Conservation (phyloP, 2,888 invertebrate species). For the Leptopilina drosophilae region DNA sequence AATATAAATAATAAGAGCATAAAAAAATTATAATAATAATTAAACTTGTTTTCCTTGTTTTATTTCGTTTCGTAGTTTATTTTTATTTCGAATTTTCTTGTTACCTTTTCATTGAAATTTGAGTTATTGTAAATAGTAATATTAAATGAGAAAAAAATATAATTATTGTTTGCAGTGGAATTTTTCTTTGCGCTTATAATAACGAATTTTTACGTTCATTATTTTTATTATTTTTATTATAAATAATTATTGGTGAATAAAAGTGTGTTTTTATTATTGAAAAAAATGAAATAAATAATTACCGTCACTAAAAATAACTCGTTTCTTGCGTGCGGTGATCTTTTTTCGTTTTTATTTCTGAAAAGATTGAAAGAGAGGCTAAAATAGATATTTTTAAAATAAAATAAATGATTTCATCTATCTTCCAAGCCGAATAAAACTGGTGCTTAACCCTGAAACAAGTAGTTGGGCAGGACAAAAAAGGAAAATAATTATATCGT, state of each 20-base stretch:
- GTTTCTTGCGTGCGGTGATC: constrained; percentile 14
- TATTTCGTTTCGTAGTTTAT: no score
- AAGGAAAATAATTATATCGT: constrained; percentile 61
- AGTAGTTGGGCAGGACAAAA: constrained; percentile 46
- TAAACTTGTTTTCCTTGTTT: no score
- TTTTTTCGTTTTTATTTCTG: constrained; percentile 1
- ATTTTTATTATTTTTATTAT: not conserved
- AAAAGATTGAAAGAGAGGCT: not conserved
- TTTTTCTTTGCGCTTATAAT: not conserved
- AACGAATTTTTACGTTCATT: no score
- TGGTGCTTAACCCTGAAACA: constrained; percentile 34
- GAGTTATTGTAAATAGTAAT: no score
- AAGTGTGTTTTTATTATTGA: not conserved
- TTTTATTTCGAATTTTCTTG: no score
- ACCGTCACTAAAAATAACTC: not conserved
- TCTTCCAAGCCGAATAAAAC: constrained; percentile 36
- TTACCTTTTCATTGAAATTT: no score
- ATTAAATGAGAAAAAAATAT: not conserved
- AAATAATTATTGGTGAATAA: not conserved
- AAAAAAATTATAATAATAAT: no score
- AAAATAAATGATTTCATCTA: constrained; percentile 33
- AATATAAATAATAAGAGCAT: no score
- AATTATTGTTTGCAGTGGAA: not conserved
- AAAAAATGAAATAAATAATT: not conserved
- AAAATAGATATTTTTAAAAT: constrained; percentile 20